Evolutionary conservation across 2,888 invertebrate species (phyloP), one percentile per base, ranked within the genome.

Genomic region (Eledone cirrhosa): DNA sequence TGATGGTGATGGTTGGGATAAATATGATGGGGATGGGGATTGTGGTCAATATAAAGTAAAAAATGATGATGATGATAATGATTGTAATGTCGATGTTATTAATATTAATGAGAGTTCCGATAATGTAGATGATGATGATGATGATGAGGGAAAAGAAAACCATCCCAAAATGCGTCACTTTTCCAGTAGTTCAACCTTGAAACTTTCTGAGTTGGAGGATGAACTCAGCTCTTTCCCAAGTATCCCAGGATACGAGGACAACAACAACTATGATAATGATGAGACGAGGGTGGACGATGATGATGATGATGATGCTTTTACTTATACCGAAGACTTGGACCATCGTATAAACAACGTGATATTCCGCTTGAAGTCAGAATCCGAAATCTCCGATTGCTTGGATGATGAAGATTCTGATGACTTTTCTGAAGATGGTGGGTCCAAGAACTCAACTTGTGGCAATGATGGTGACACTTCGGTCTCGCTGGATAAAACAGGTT

Each of bases 281-380:
- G 14, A 31, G 13, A 24, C 2, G 69, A 69, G 1, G 0, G 0
- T 19, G n/a, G 67, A 72, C 22, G 41, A 41, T 11, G 72, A 72
- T 72, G 72, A 22, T 24, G 41, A 41, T 72, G 72, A 72, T 41
- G 72, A 72, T n/a, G 72, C 41, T 8, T 72, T 72, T 41, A 41
- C 72, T 22, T 72, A 41, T 41, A 72, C 72, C 0, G 72, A 72
- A 33, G 72, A 72, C 13, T n/a, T 72, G n/a, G 31, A 72, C n/a
- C 72, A 72, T n/a, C 72, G 72, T 22, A 31, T 72, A 11, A 72
- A 72, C 72, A 72, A 22, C 1, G 72, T 72, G 31, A 72, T 72
- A 33, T 72, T 31, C 72, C 72, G 72, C 31, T 31, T 72, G 3
- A 72, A 72, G 24, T 72, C 72, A 1, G 72, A 72, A 24, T 72